Conservation (phyloP, 2,797 vertebrate species). For the Triplophysa yarkandensis region DNA sequence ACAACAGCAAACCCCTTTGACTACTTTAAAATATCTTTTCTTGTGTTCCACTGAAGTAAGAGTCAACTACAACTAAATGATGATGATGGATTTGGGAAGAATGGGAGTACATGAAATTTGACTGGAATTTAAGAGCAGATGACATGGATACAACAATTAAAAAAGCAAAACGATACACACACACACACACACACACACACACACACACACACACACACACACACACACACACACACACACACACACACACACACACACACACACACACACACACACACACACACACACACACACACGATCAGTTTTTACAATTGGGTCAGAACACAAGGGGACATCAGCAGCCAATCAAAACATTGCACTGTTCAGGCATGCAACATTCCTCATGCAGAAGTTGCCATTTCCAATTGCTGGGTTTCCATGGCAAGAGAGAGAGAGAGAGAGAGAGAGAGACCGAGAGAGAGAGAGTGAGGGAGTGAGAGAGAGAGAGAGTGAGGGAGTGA, state of each 20-base stretch:
- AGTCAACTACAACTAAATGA: too few relatives aligned
- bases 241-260: too few relatives aligned
- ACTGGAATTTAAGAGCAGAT: background rate
- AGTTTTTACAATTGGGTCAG: slow-evolving; percentile 4
- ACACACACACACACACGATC: too few relatives aligned
- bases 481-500: too few relatives aligned
- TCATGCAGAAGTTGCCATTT: slow-evolving; percentile 88
- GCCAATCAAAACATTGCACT: slow-evolving; percentile 48
- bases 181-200: background rate
- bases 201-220: background rate
- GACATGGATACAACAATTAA: background rate
- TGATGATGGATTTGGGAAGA: too few relatives aligned
- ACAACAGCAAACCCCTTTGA: too few relatives aligned
- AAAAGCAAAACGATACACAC: background rate
- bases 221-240: too few relatives aligned
- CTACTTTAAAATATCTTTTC: too few relatives aligned
- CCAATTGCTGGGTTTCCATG: slow-evolving; percentile 97
- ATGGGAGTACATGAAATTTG: background rate
- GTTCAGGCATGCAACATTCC: slow-evolving; percentile 70
- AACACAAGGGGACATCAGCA: slow-evolving; percentile 41
- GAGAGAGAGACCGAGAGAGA: too few relatives aligned
- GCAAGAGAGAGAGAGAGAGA: slow-evolving; percentile 78
- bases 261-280: too few relatives aligned
- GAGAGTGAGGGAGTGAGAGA: too few relatives aligned
- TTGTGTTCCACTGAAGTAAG: too few relatives aligned